phyloP scores from a whole-genome alignment of 1,140 invertebrate genomes.

The Drosophila ercepeae region DNA sequence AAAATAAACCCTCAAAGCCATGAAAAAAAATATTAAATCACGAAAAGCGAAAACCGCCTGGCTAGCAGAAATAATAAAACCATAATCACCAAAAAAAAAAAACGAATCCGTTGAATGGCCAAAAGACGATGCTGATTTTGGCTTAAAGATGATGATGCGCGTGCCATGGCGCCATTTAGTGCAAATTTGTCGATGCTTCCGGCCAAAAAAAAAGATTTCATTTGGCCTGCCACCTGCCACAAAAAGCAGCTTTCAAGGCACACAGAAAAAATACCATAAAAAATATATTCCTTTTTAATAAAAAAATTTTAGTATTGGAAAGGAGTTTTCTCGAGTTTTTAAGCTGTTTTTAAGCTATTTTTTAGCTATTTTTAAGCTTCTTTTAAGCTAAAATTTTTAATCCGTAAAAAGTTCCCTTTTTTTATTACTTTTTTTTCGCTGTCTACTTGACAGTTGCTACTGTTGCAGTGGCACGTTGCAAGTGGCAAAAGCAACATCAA shows the following conservation, averaged over 20 bases:
- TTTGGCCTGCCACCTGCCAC: conserved; percentile 19
- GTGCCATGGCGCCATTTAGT: conserved; percentile 68
- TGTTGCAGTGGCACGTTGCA: conserved; percentile 28
- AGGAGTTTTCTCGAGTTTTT: too few relatives aligned
- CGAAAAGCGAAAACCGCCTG: conserved; percentile 4
- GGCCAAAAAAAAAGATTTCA: conserved; percentile 31
- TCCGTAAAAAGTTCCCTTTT: conserved; percentile 8
- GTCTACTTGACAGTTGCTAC: conserved; percentile 25
- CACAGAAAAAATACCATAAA: not conserved
- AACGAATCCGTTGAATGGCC: conserved; percentile 38
- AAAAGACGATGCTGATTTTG: conserved; percentile 28
- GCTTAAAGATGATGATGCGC: conserved; percentile 61
- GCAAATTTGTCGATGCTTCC: conserved; percentile 72
- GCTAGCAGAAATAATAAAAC: conserved; percentile 22
- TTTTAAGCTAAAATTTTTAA: too few relatives aligned
- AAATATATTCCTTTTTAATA: too few relatives aligned
- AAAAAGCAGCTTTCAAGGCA: not conserved
- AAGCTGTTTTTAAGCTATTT: not conserved
- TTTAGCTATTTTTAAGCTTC: not conserved
- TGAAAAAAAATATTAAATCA: conserved; percentile 16
- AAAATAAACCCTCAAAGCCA: not conserved
- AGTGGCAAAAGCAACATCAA: conserved; percentile 24
- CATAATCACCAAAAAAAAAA: conserved; percentile 34
- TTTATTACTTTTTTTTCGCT: not conserved
- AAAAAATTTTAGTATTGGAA: too few relatives aligned